Evolutionary conservation across 2,797 vertebrate species (phyloP), one percentile per base, ranked within the genome.

Genomic region (Micromesistius poutassou): DNA sequence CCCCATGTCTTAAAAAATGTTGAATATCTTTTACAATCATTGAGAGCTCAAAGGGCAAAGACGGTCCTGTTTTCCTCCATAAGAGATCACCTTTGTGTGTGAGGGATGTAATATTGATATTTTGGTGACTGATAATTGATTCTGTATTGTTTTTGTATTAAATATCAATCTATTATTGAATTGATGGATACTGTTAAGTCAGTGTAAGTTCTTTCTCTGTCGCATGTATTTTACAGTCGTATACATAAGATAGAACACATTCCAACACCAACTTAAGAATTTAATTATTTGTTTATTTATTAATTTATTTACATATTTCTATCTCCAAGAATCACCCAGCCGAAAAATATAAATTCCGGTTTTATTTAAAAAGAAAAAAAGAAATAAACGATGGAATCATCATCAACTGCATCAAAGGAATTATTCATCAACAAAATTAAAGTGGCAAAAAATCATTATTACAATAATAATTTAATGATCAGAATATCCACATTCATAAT

Each of bases 401-500:
- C 87, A 91, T 92, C 89, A 89, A 94, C 91, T 76, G 91, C 92
- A 92, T 93, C 90, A 91, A 93, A 91, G 84, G 87, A 93, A 92
- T 90, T 71, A 71, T 71, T 87, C 88, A 93, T 92, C 85, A 86
- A 93, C 90, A 89, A 93, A 94, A 91, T 89, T 86, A 92, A 91
- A 93, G 84, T 93, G 91, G 89, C 90, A 93, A 93, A 94, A 68
- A 90, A 92, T 93, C 92, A 93, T 93, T 91, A 93, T 93, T 92
- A 94, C 93, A 93, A 94, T 93, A 93, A 94, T 93, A 93, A 92
- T 94, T 93, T 84, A 93, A 94, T 93, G 91, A 93, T 92, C 92
- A 93, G 93, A 94, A 94, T 94, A 94, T 93, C 91, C 93, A 95
- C 94, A 95, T 94, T 94, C 94, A 94, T 94, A 94, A 94, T 93